Evolutionary conservation across 2,888 invertebrate species (phyloP).

Genomic region (Phytoseiulus persimilis): DNA sequence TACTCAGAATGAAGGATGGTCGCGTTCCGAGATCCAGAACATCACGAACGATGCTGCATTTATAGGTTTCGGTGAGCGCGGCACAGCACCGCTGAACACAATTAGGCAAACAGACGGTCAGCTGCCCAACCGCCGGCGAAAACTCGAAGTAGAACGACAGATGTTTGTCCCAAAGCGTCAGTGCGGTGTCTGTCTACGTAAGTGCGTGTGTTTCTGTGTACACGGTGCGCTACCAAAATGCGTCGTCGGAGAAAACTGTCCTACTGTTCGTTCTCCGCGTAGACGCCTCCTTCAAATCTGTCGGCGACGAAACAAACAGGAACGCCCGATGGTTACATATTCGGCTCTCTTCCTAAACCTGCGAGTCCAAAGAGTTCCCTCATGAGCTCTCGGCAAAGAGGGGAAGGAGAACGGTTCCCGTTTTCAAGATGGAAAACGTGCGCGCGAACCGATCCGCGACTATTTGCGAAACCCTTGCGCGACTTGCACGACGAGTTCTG

Average conservation of each 20-base stretch:
- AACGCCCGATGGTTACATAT: too few species aligned
- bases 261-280: background rate
- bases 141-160: background rate
- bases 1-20: background rate
- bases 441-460: too few species aligned
- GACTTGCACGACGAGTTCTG: too few species aligned
- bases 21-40: background rate
- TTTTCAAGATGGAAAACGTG: too few species aligned
- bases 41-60: background rate
- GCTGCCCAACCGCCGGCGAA: background rate
- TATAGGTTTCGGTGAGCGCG: background rate
- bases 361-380: too few species aligned
- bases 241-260: background rate
- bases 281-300: background rate
- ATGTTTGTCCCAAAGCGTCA: background rate
- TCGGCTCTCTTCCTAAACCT: too few species aligned
- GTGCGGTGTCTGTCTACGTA: background rate
- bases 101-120: background rate
- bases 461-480: too few species aligned
- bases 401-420: too few species aligned
- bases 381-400: too few species aligned
- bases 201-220: too few species aligned
- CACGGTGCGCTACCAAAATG: background rate
- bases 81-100: background rate
- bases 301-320: background rate